Base-by-base conservation (phyloP, 2,888 invertebrate species). In the Nomada goodeniana region DNA sequence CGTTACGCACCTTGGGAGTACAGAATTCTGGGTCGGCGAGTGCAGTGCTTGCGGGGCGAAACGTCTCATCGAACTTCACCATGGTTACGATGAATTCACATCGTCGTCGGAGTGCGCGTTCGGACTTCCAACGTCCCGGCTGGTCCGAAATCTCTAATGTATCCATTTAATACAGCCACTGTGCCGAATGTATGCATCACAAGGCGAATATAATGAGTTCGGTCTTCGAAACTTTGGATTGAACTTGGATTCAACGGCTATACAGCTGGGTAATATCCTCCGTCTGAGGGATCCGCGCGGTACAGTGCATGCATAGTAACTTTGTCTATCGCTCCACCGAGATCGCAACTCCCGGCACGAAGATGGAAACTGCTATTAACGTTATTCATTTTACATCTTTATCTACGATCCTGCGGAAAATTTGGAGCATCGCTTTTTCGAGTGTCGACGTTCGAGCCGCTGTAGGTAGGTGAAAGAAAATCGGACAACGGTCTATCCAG, bases 111-210 rank as follows among this genome's bases (percentile, higher is more conserved):
- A 67, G 61, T 68, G 23, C 13, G 36, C 26, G 55, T 13, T 26
- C n/a, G n/a, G 13, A 61, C 68, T 68, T 50, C 9, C 15, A 13
- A 42, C 55, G 20, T 50, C 76, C 63, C n/a, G 50, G 36, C 26
- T 13, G 11, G 15, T 18, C 47, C 44, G 13, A 55, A 50, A 63
- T 36, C 61, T 42, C 26, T 61, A 52, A 78, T 68, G 55, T 26
- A 61, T 78, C 78, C 42, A 76, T 60, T 74, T 65, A 74, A 77
- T 77, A 59, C 29, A 4, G 11, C 11, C 44, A 2, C 5, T 55
- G 50, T 15, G 26, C 10, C 44, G 23, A 44, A 42, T 55, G 55
- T 47, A 65, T 11, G 53, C 53, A 29, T 55, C 73, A 5, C 42
- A 50, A 57, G 67, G 36, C 26, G 47, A 53, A 52, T 23, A 20